A percentile compares a stretch with the other conserved stretches of the same genome.
phyloP scores from a whole-genome alignment of 2,888 invertebrate genomes.

The Petrolisthes cinctipes region DNA sequence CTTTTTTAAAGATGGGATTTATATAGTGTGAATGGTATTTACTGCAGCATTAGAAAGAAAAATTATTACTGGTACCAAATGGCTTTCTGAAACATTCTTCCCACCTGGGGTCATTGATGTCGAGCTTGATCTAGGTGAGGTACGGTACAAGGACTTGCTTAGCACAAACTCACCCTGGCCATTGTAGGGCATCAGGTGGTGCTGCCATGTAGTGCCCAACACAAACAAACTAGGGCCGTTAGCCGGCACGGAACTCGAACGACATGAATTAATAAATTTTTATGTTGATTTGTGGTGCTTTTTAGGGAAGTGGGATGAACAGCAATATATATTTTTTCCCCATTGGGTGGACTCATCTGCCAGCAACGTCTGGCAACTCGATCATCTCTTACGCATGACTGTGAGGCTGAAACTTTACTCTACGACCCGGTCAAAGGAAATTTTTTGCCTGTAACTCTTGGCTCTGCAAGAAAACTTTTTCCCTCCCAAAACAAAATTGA shows the following conservation, averaged over 20 bases:
- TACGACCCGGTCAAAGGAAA: not conserved
- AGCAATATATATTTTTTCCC: slow-evolving; percentile 14
- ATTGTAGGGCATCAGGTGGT: too few species aligned
- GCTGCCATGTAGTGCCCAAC: too few species aligned
- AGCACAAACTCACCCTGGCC: too few species aligned
- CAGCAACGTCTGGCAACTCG: slow-evolving; percentile 16
- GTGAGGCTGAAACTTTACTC: not conserved
- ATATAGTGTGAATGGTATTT: too few species aligned
- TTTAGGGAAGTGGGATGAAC: slow-evolving; percentile 5
- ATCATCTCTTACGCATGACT: slow-evolving; percentile 9
- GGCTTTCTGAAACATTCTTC: too few species aligned
- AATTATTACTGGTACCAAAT: too few species aligned
- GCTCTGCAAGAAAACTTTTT: slow-evolving; percentile 14
- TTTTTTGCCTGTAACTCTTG: slow-evolving; percentile 48
- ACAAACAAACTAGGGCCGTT: not conserved
- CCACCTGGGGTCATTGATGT: too few species aligned
- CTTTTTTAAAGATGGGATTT: too few species aligned
- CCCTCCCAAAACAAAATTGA: slow-evolving; percentile 21
- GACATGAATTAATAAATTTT: not conserved
- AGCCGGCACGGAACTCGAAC: not conserved
- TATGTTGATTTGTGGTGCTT: slow-evolving; percentile 1
- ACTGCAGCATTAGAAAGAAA: too few species aligned
- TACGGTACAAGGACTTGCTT: too few species aligned
- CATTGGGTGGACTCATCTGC: not conserved
- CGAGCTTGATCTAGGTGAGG: too few species aligned